Percentiles rank a stretch among this genome's conserved stretches.
These are phyloP conservation scores for Meloe dianella DNA, from an alignment of 2,888 invertebrate genomes.

Conservation along the genomic window DNA sequence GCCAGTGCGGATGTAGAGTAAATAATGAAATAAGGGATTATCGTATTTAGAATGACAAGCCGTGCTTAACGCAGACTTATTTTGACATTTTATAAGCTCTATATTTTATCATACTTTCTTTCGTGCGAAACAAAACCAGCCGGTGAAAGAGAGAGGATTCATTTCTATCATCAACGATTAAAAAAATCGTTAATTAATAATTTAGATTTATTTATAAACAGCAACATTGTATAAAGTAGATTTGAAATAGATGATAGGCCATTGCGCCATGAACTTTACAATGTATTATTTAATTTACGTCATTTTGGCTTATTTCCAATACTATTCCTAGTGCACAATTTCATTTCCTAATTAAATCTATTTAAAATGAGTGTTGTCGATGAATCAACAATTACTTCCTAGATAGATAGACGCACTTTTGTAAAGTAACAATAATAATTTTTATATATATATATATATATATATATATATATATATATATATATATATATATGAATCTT, in stretches of 20 bases:
- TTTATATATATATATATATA: no score
- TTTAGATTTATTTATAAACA: background rate
- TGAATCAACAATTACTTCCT: conserved; percentile 1
- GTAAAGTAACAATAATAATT: background rate
- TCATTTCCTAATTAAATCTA: conserved; percentile 6
- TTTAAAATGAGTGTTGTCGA: background rate
- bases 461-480: no score
- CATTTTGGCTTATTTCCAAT: background rate
- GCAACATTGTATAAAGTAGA: background rate
- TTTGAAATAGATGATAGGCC: background rate
- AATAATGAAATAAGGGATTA: conserved; percentile 14
- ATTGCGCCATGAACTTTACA: conserved; percentile 1
- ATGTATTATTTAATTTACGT: background rate
- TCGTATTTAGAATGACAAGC: conserved; percentile 8
- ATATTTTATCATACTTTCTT: background rate
- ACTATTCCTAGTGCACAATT: background rate
- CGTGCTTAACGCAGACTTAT: conserved; percentile 9
- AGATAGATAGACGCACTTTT: conserved; percentile 1
- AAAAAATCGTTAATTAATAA: no score
- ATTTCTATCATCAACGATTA: no score
- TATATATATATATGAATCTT: background rate
- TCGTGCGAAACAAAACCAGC: no score
- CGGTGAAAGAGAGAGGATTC: no score
- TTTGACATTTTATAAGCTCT: conserved; percentile 11
- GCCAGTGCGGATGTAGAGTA: background rate